These are phyloP conservation scores for Mus caroli DNA, from an alignment of 2,797 vertebrate genomes.

Conservation along the genomic window DNA sequence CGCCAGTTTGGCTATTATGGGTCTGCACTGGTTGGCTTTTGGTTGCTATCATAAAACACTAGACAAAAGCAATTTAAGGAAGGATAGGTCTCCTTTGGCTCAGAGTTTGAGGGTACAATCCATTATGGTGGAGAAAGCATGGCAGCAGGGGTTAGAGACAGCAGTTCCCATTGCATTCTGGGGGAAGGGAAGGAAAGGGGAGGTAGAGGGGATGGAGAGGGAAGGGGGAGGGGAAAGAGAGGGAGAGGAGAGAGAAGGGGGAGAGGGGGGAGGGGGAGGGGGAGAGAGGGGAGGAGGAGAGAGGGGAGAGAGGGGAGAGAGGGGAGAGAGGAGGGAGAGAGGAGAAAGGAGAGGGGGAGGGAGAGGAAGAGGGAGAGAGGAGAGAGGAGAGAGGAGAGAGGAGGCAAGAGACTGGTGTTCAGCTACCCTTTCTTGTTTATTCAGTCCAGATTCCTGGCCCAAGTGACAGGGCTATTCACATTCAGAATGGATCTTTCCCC, in stretches of 20 bases:
- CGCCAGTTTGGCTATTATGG: background rate
- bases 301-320: background rate
- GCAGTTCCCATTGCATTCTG: background rate
- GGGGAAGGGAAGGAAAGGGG: no score
- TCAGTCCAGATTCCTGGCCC: background rate
- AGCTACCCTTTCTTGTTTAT: background rate
- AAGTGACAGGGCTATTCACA: background rate
- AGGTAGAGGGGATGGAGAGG: accelerated
- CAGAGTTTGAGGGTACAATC: background rate
- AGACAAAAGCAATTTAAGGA: background rate
- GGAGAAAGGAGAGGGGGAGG: no score
- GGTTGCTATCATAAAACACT: background rate
- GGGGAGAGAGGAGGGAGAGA: accelerated
- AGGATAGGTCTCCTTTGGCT: background rate
- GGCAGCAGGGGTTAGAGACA: background rate
- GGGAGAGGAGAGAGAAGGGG: no score
- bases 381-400: background rate
- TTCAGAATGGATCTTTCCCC: background rate
- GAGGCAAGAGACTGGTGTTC: background rate
- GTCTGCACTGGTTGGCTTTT: background rate
- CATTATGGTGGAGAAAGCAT: background rate
- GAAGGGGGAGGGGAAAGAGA: no score
- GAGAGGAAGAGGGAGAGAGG: no score
- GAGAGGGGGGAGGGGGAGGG: background rate
- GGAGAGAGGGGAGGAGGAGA: background rate